Conservation (phyloP, 2,888 invertebrate species). For the Caenorhabditis sp. region DNA sequence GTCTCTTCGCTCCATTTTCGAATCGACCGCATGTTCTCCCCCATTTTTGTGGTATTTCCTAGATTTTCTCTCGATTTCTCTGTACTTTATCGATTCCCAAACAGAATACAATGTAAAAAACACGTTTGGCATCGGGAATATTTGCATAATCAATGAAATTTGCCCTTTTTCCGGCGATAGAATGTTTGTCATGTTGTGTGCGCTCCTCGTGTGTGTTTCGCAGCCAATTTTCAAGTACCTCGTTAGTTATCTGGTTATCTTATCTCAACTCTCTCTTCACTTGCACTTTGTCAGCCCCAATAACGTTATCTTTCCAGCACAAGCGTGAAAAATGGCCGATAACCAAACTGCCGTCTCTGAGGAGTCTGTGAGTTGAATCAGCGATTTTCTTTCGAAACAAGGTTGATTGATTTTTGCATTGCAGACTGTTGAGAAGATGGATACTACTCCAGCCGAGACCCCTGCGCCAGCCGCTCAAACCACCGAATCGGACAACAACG, state of each 20-base stretch:
- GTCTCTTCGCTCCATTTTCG: constrained; percentile 12
- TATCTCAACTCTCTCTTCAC: neutral
- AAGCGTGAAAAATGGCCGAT: constrained; percentile 34
- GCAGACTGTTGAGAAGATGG: constrained; percentile 41
- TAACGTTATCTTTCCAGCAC: constrained; percentile 5
- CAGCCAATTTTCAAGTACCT: constrained; percentile 17
- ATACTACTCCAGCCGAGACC: constrained; percentile 38
- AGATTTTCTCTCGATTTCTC: neutral
- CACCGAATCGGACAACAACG: constrained; percentile 26
- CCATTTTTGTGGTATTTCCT: neutral
- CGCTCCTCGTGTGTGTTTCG: constrained; percentile 19
- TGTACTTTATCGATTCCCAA: neutral
- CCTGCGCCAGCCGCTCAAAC: constrained; percentile 30
- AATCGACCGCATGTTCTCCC: neutral
- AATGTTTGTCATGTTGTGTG: constrained; percentile 31
- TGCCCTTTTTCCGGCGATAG: neutral
- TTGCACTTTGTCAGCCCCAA: neutral
- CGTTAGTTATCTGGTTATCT: constrained; percentile 5
- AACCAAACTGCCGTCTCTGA: constrained; percentile 8
- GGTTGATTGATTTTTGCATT: constrained; percentile 4
- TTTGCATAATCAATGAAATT: constrained; percentile 50
- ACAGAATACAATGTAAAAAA: too few species aligned
- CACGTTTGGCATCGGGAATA: neutral
- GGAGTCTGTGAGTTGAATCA: constrained; percentile 28
- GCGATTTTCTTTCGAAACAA: neutral